These are phyloP conservation scores for Catamblyrhynchus diadema DNA, from an alignment of 2,797 vertebrate genomes.

Conservation along the genomic window DNA sequence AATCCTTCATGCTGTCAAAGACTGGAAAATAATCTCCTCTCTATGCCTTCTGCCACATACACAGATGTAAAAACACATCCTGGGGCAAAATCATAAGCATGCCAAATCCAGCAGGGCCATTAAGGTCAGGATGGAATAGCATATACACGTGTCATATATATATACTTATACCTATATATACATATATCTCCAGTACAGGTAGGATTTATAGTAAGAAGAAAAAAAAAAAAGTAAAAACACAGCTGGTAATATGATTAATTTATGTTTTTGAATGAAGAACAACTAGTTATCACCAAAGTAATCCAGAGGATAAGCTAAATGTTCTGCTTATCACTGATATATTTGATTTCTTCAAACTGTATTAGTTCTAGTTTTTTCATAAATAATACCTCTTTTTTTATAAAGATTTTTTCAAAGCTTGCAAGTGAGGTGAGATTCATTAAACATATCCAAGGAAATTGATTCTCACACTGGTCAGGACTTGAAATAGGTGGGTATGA, in stretches of 20 bases:
- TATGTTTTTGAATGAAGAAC: not conserved
- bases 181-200: not conserved
- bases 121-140: not conserved
- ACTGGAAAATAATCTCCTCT: constrained; percentile 34
- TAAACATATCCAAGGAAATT: not conserved
- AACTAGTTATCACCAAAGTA: not conserved
- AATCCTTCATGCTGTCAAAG: constrained; percentile 23
- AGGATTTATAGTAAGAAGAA: not conserved
- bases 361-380: not conserved
- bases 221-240: not conserved
- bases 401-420: not conserved
- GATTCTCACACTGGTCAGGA: not conserved
- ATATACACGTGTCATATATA: too few relatives aligned
- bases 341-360: not conserved
- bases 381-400: not conserved
- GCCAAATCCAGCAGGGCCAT: not conserved
- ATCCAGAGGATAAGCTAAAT: not conserved
- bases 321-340: not conserved
- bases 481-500: not conserved
- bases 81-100: constrained; percentile 10
- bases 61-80: constrained; percentile 30
- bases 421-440: not conserved
- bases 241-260: not conserved
- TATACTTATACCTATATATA: too few relatives aligned
- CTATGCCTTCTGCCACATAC: constrained; percentile 26